phyloP scores from a whole-genome alignment of 2,113 vertebrate species.

The Axis porcinus region DNA sequence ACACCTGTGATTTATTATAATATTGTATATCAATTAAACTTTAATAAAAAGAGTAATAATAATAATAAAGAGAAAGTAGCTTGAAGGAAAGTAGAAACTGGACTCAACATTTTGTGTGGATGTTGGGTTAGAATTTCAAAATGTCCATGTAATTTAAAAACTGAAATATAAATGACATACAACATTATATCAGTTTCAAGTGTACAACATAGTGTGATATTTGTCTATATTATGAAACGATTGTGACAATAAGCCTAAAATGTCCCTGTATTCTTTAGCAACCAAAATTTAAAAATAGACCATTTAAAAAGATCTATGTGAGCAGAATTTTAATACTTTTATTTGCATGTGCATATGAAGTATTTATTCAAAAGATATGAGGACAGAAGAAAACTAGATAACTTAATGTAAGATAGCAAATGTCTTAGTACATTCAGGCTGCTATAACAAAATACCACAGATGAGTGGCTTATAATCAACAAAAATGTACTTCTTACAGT shows the following conservation, averaged over 20 bases:
- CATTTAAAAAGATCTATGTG: background rate
- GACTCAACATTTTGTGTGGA: background rate
- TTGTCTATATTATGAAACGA: background rate
- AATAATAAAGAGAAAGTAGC: background rate
- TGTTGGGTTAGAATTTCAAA: background rate
- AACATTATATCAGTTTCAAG: background rate
- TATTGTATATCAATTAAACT: background rate
- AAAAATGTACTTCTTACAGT: background rate
- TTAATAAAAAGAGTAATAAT: background rate
- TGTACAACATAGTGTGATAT: background rate
- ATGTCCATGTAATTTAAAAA: background rate
- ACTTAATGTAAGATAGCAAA: background rate
- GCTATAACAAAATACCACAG: background rate
- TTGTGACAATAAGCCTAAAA: background rate
- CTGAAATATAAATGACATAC: background rate
- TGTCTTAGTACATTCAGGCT: background rate
- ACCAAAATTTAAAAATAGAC: background rate
- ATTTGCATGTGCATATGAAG: background rate
- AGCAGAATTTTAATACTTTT: background rate
- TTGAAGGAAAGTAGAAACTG: background rate
- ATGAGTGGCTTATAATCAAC: background rate
- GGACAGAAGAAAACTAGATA: background rate
- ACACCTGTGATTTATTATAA: background rate
- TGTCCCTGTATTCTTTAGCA: background rate
- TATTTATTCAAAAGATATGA: background rate